Conservation (phyloP, 2,888 invertebrate species). For the Tetranychus truncatus region DNA sequence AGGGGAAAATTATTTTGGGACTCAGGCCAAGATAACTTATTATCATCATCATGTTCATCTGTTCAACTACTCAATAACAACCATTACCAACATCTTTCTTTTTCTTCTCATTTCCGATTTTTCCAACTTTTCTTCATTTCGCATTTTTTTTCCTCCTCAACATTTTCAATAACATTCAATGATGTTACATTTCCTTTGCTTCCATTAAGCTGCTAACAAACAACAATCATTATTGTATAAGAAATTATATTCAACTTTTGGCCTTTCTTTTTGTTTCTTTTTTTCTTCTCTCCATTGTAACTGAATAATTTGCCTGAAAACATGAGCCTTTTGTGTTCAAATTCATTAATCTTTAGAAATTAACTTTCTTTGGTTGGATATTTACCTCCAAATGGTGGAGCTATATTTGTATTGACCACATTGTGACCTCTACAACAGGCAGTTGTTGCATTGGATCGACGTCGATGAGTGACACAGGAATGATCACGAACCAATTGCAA, state of each 20-base stretch:
- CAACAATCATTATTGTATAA: too few species aligned
- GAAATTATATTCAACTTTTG: too few species aligned
- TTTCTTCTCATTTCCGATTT: not conserved
- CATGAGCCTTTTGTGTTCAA: not conserved
- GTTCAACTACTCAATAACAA: not conserved
- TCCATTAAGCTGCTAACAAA: too few species aligned
- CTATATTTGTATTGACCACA: not conserved
- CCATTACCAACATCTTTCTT: not conserved
- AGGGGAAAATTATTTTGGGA: not conserved
- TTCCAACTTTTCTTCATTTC: not conserved
- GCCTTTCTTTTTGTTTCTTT: too few species aligned
- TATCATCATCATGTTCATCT: not conserved
- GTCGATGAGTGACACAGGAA: conserved; percentile 9
- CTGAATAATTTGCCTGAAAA: not conserved
- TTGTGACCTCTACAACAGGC: not conserved
- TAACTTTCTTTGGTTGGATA: not conserved
- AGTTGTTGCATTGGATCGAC: not conserved
- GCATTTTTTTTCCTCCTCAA: not conserved
- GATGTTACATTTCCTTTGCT: too few species aligned
- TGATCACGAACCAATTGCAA: not conserved
- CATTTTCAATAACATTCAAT: too few species aligned
- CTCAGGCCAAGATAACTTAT: not conserved
- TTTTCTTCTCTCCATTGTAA: too few species aligned
- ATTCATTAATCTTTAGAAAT: not conserved
- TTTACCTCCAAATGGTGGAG: conserved; percentile 1